Evolutionary conservation across 2,888 invertebrate genomes (phyloP).

Genomic region (Tigriopus californicus): DNA sequence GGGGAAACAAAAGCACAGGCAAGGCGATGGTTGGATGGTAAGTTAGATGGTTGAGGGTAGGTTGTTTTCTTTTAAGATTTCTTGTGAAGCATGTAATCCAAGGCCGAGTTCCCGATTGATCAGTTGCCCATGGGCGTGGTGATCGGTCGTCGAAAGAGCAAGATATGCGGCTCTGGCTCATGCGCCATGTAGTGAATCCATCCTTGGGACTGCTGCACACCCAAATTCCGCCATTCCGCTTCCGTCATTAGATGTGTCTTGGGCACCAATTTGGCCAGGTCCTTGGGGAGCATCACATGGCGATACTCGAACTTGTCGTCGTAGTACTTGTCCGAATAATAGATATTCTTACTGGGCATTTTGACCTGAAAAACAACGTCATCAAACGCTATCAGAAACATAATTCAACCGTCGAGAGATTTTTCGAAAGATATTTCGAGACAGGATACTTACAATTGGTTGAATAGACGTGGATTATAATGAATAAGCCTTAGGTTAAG

Average conservation of each 20-base stretch:
- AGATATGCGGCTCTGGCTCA: slow-evolving; percentile 81
- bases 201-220: slow-evolving; percentile 87
- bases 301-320: slow-evolving; percentile 82
- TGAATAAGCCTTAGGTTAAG: no score
- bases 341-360: slow-evolving; percentile 34
- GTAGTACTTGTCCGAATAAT: slow-evolving; percentile 80
- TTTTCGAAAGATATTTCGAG: no score
- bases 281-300: slow-evolving; percentile 84
- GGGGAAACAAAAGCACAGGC: no score
- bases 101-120: no score
- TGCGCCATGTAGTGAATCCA: slow-evolving; percentile 97
- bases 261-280: slow-evolving; percentile 70
- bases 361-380: neutral
- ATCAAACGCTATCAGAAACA: no score
- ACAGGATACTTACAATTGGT: no score
- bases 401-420: no score
- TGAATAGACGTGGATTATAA: no score
- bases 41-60: no score
- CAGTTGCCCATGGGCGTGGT: neutral
- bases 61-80: no score
- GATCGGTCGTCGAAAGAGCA: slow-evolving; percentile 41
- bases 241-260: slow-evolving; percentile 85
- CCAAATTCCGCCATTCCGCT: slow-evolving; percentile 78
- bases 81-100: no score
- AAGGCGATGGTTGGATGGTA: no score